Base-by-base conservation (phyloP, 2,797 vertebrate genomes). In the Scomberomorus guttatus region DNA sequence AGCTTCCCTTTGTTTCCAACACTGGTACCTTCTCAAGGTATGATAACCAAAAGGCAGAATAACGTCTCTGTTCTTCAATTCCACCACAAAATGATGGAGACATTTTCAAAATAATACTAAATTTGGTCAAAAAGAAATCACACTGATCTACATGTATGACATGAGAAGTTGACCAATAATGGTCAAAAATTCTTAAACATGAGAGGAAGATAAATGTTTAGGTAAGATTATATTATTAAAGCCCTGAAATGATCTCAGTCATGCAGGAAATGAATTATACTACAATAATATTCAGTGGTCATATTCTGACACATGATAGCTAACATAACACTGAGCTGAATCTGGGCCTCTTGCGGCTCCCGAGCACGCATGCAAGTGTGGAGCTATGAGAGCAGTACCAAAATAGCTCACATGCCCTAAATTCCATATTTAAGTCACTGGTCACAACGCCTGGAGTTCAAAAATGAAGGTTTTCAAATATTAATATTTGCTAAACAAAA, bases 341-440 rank as follows among this genome's bases (percentile, higher is more conserved):
- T 51, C 17, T 44, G 80, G 86, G 89, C 81, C 77, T 83, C 75
- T 71, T 4, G 1, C 73, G 54, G 75, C 75, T 68, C 72, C 50
- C 22, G 11, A 76, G 76, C 66, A 66, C n/a, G 54, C 69, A 70
- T 42, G 79, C n/a, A 42, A 72, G 79, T 32, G 77, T 22, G 61
- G 76, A 70, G 75, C 86, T 75, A 84, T 57, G 80, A 85, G 81
- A 78, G 68, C 82, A 1, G 77, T 17, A 90, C 89, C 85, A 81
- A 90, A 94, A 94, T 92, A 94, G 91, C 86, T 76, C 84, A 61
- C 60, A 1, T 91, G 91, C 69, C 91, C 91, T 84, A 83, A 88
- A 93, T 94, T 92, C 86, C 78, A 80, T 74, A 57, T 79, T 52
- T 32, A 72, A 77, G 77, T 73, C 75, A 52, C 42, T 51, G 87